Conservation (phyloP, 2,888 invertebrate species). For the Plebejus melissa region DNA sequence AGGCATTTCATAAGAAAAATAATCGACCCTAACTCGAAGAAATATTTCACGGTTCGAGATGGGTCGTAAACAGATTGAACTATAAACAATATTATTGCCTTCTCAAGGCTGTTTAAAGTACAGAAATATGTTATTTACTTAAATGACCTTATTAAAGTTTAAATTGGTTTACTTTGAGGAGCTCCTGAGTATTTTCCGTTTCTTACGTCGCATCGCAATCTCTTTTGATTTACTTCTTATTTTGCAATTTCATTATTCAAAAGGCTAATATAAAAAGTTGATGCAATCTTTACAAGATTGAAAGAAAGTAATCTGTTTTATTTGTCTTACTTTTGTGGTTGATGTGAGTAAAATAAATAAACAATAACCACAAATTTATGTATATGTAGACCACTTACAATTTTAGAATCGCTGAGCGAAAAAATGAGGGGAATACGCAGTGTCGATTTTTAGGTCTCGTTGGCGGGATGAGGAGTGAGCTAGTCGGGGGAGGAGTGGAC, state of each 20-base stretch:
- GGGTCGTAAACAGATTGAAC: neutral
- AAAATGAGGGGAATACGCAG: too few species aligned
- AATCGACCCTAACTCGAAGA: neutral
- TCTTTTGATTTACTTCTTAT: constrained; percentile 22
- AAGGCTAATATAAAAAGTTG: neutral
- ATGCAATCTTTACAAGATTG: neutral
- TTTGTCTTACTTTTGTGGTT: neutral
- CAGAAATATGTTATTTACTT: constrained; percentile 17
- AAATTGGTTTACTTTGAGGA: constrained; percentile 25
- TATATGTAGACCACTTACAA: neutral
- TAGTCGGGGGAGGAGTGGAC: too few species aligned
- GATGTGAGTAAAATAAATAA: neutral
- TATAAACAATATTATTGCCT: neutral
- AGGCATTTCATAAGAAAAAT: neutral
- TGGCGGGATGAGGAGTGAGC: too few species aligned
- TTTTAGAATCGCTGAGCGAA: too few species aligned
- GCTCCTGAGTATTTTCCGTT: constrained; percentile 22
- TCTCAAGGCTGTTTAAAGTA: neutral
- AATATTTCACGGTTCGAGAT: neutral
- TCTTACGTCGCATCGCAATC: constrained; percentile 21
- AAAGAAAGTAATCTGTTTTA: neutral
- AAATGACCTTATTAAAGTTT: constrained; percentile 26
- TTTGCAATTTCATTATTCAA: constrained; percentile 9
- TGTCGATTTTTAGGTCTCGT: too few species aligned
- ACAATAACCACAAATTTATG: neutral